Percentiles rank a stretch among this genome's conserved stretches.
Evolutionary conservation across 2,888 invertebrate species (phyloP).

Genomic region (Andrena minutula): DNA sequence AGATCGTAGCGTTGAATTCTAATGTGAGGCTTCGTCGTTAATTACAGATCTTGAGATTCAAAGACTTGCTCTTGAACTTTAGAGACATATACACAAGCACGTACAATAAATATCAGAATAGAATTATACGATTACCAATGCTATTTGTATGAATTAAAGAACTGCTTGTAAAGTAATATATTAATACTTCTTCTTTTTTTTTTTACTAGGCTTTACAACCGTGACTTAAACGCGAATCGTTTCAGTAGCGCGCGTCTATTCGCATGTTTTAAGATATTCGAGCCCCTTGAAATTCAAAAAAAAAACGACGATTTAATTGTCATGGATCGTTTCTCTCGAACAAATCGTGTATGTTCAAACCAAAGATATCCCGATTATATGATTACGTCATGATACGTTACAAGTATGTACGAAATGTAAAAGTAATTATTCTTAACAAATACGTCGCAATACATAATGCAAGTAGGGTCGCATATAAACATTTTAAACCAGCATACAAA

Average conservation of each 20-base stretch:
- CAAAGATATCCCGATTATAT: slow-evolving; percentile 81
- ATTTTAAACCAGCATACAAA: slow-evolving; percentile 43
- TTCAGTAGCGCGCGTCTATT: slow-evolving; percentile 26
- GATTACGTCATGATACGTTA: slow-evolving; percentile 77
- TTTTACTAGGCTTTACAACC: slow-evolving; percentile 33
- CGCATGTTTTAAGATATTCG: slow-evolving; percentile 7
- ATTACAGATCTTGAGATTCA: slow-evolving; percentile 68
- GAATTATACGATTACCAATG: slow-evolving; percentile 68
- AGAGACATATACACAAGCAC: slow-evolving; percentile 64
- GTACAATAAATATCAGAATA: slow-evolving; percentile 74
- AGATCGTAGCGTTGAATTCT: slow-evolving; percentile 37
- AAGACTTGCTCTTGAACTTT: slow-evolving; percentile 70
- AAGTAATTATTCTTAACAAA: slow-evolving; percentile 76
- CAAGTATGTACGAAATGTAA: slow-evolving; percentile 77
- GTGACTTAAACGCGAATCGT: slow-evolving; percentile 32
- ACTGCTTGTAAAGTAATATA: slow-evolving; percentile 66
- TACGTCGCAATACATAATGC: slow-evolving; percentile 57
- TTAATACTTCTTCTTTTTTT: slow-evolving; percentile 19
- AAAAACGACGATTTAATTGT: slow-evolving; percentile 26
- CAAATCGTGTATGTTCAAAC: slow-evolving; percentile 77
- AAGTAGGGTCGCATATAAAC: slow-evolving; percentile 51
- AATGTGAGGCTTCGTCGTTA: slow-evolving; percentile 62
- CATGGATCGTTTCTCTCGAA: slow-evolving; percentile 46
- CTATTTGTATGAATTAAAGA: slow-evolving; percentile 60
- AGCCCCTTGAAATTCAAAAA: slow-evolving; percentile 24